A percentile compares a stretch with the other conserved stretches of the same genome.
These are phyloP conservation scores for Hypothenemus hampei DNA, from an alignment of 1,140 invertebrate genomes.

Conservation along the genomic window DNA sequence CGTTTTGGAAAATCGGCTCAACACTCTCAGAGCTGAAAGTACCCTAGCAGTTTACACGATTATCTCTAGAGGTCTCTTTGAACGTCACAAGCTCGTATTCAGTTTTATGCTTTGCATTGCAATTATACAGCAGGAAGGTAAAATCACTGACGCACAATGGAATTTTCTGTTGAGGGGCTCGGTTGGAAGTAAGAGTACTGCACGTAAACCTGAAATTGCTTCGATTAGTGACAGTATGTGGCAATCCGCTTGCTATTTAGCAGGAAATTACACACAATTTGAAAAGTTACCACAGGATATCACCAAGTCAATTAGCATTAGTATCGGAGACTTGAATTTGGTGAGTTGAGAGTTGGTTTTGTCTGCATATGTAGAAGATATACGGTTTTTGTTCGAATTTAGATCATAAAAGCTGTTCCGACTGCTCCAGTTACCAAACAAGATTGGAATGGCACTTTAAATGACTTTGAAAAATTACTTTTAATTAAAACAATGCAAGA, in stretches of 20 bases:
- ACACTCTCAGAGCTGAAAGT: constrained; percentile 67
- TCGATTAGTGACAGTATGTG: constrained; percentile 57
- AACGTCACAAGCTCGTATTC: constrained; percentile 86
- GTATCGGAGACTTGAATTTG: constrained; percentile 55
- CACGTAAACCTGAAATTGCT: constrained; percentile 15
- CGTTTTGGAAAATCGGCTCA: constrained; percentile 58
- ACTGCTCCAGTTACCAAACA: constrained; percentile 43
- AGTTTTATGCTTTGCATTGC: constrained; percentile 77
- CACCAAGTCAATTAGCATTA: constrained; percentile 52
- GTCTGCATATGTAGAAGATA: neutral
- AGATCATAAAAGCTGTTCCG: constrained; percentile 53
- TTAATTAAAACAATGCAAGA: constrained; percentile 72
- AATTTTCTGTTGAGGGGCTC: constrained; percentile 70
- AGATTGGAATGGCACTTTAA: constrained; percentile 59
- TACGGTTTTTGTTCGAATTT: constrained; percentile 2
- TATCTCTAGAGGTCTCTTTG: constrained; percentile 83
- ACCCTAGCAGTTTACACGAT: constrained; percentile 79
- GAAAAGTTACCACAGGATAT: constrained; percentile 50
- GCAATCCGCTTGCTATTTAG: constrained; percentile 55
- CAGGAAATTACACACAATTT: constrained; percentile 53
- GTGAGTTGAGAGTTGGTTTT: constrained; percentile 46
- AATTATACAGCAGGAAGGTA: constrained; percentile 59
- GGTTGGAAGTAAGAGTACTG: constrained; percentile 48
- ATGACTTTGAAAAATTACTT: constrained; percentile 76
- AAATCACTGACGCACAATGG: constrained; percentile 58